Evolutionary conservation across 2,888 invertebrate genomes (phyloP).

Genomic region (Zonitis immaculata): DNA sequence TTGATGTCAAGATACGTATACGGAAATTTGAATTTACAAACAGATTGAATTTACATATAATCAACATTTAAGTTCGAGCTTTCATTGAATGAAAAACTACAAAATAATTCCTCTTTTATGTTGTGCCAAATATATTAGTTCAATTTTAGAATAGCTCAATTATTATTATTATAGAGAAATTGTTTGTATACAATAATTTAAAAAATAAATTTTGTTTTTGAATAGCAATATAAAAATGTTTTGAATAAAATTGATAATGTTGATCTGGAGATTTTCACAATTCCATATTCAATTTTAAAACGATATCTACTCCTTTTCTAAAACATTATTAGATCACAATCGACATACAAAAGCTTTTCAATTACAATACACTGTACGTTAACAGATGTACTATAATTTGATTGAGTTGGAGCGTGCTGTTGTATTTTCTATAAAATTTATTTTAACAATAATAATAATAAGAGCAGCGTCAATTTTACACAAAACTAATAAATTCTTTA

Average conservation of each 20-base stretch:
- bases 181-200: too few relatives aligned
- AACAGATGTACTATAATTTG: not conserved
- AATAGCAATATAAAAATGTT: not conserved
- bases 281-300: not conserved
- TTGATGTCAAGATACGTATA: conserved; percentile 39
- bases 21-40: conserved; percentile 37
- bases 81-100: not conserved
- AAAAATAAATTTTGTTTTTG: too few relatives aligned
- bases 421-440: too few relatives aligned
- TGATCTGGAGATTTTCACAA: not conserved
- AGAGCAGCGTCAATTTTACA: too few relatives aligned
- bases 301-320: not conserved
- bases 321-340: not conserved
- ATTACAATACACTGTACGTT: not conserved
- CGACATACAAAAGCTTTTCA: not conserved
- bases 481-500: too few relatives aligned
- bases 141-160: not conserved
- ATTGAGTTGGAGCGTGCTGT: not conserved
- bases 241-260: not conserved
- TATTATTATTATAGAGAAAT: too few relatives aligned
- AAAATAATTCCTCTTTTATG: not conserved
- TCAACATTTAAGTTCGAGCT: conserved; percentile 25
- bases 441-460: too few relatives aligned
- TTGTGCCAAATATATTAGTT: too few relatives aligned
- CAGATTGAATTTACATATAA: conserved; percentile 35